These are phyloP conservation scores for Engraulis encrasicolus DNA, from an alignment of 2,113 vertebrate species.

Conservation along the genomic window DNA sequence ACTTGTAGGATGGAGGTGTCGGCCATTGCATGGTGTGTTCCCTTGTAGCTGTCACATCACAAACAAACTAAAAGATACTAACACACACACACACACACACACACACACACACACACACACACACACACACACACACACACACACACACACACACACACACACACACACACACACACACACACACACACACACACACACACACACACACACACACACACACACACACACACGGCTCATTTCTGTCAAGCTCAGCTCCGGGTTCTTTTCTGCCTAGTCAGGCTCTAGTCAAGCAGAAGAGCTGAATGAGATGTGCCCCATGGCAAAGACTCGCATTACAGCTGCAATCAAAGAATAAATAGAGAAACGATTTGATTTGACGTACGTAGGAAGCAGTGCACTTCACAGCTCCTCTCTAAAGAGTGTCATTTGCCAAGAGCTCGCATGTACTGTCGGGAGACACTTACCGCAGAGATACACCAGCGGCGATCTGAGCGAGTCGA, in stretches of 20 bases:
- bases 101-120: too few species aligned
- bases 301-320: not conserved
- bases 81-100: too few species aligned
- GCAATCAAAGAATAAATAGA: slow-evolving; percentile 12
- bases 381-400: not conserved
- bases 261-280: slow-evolving; percentile 17
- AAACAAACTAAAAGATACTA: too few species aligned
- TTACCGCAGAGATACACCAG: too few species aligned
- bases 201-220: not conserved
- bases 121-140: too few species aligned
- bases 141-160: not conserved
- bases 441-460: too few species aligned
- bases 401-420: not conserved
- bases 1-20: not conserved
- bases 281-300: slow-evolving; percentile 18
- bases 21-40: not conserved
- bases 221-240: not conserved
- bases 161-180: not conserved
- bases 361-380: slow-evolving; percentile 9
- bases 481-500: too few species aligned
- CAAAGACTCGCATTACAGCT: slow-evolving; percentile 8
- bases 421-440: not conserved
- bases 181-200: not conserved
- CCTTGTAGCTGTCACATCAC: not conserved
- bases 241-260: slow-evolving; percentile 15